These are phyloP conservation scores for Meteorus sp. DNA, from an alignment of 1,140 invertebrate genomes.

Conservation along the genomic window DNA sequence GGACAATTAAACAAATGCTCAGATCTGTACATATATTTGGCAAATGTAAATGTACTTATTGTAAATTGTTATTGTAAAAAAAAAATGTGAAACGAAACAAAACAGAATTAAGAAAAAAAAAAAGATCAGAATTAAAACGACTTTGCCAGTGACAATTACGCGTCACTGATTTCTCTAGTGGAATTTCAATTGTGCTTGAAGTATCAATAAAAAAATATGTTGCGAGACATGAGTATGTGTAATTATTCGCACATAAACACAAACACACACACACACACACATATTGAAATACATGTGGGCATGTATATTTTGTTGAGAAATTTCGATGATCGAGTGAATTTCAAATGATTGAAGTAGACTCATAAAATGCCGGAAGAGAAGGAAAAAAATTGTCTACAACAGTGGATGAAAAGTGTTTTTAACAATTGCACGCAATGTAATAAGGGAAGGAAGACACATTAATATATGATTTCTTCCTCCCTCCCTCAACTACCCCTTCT, in stretches of 20 bases:
- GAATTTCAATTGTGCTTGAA: conserved; percentile 29
- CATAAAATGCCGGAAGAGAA: background rate
- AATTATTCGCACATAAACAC: background rate
- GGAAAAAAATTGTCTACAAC: background rate
- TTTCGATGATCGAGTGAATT: background rate
- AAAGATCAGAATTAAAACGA: conserved; percentile 6
- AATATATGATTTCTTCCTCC: conserved; percentile 36
- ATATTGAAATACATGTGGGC: background rate
- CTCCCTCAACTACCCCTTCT: conserved; percentile 41
- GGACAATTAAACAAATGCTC: conserved; percentile 17
- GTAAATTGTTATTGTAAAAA: conserved; percentile 46
- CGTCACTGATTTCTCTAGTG: conserved; percentile 20
- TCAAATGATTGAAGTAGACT: background rate
- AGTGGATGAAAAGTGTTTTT: background rate
- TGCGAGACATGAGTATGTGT: background rate
- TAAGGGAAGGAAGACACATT: conserved; percentile 21
- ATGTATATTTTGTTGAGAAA: conserved; percentile 6
- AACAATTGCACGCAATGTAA: conserved; percentile 53
- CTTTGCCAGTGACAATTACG: conserved; percentile 8
- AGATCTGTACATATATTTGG: conserved; percentile 33
- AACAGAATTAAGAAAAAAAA: conserved; percentile 7
- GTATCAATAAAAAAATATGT: conserved; percentile 2
- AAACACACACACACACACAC: no score
- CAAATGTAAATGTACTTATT: conserved; percentile 40
- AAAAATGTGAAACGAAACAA: conserved; percentile 20